Conservation (phyloP, 2,113 vertebrate genomes). For the Mixornis gularis region DNA sequence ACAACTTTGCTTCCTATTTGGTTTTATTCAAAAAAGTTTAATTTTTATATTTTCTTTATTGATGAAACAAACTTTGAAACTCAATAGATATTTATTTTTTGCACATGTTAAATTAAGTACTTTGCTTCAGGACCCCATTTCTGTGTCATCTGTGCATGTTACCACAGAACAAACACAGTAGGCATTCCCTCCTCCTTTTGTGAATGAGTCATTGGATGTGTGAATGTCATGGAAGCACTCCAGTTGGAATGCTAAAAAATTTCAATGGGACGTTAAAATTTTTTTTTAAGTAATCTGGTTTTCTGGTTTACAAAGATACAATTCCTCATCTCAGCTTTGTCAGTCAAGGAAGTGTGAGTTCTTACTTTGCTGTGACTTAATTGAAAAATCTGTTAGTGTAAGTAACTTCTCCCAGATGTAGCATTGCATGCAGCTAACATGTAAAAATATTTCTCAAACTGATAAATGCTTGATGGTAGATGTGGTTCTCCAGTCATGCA, state of each 20-base stretch:
- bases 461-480: not conserved
- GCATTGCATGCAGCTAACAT: not conserved
- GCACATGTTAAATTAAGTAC: not conserved
- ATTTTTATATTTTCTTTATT: not conserved
- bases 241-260: not conserved
- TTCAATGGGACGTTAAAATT: not conserved
- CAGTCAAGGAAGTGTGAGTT: not conserved
- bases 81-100: not conserved
- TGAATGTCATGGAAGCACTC: not conserved
- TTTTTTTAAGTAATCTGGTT: not conserved
- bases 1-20: not conserved
- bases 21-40: not conserved
- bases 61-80: not conserved
- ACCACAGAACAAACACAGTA: not conserved
- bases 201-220: not conserved
- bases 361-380: not conserved
- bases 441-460: not conserved
- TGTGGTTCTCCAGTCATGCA: not conserved
- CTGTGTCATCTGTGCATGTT: not conserved
- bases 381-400: not conserved
- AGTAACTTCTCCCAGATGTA: not conserved
- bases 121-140: not conserved
- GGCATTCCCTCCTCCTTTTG: not conserved
- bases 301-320: not conserved
- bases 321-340: not conserved